Base-by-base conservation (phyloP, 2,797 vertebrate genomes). In the Champsocephalus esox region DNA sequence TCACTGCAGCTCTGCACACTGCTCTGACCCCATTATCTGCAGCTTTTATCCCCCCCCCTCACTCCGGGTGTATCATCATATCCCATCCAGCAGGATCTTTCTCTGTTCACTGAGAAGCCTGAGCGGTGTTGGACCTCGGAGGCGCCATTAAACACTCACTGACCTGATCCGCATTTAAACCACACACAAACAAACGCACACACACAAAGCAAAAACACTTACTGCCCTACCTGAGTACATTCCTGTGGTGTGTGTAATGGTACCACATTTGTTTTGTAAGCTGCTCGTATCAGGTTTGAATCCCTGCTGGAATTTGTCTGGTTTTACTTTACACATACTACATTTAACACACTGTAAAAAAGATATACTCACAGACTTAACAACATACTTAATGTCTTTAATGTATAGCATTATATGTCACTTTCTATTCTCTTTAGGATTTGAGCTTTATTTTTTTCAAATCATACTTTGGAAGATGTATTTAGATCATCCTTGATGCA, bases 11-110 rank as follows among this genome's bases (percentile, higher is more conserved):
- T 62, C 56, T 60, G 72, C 60, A 78, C 10, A 17, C 50, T 66
- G 24, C 52, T 79, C 63, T 76, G 73, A 84, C 68, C 82, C 59
- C 62, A 66, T 78, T 70, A 75, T 75, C 70, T 70, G 50, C 52
- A 72, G 49, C 79, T 14, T 73, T 82, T 69, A 64, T 71, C 62
- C 41, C 54, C 52, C 52, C 59, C 28, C 52, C 62, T 68, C 55
- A 51, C 7, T 28, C 67, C 61, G 45, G 73, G 60, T 43, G 51
- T 48, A 55, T 70, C 61, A 70, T 68, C 65, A 69, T 75, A 45
- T 55, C 54, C 62, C 68, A 70, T 13, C 71, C 63, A 57, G 46
- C 45, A 57, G 57, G 46, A 41, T 57, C 63, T 21, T 58, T 24
- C 58, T 72, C 73, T 73, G 61, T 58, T 77, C 62, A 73, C 57